Evolutionary conservation across 35 echinoderm and acorn worm species (phyloP).

Genomic region (Patiria miniata): DNA sequence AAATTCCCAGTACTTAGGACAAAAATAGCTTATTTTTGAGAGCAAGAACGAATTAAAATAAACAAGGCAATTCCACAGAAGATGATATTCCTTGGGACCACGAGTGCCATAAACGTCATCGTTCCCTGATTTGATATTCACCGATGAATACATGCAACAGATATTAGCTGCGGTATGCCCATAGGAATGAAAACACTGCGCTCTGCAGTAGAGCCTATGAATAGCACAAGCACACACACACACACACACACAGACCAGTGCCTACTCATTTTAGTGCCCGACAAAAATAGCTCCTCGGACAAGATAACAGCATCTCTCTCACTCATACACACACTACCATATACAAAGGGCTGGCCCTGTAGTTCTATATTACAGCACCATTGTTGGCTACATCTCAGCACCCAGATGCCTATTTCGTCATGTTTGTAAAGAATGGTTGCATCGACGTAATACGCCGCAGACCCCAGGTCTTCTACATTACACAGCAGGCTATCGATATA

Average conservation of each 20-base stretch:
- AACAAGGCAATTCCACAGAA: background rate
- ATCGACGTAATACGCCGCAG: background rate
- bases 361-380: background rate
- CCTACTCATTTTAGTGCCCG: constrained; percentile 5
- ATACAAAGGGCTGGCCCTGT: background rate
- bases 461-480: constrained; percentile 15
- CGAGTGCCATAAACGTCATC: constrained; percentile 4
- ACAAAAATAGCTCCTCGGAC: background rate
- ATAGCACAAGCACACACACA: too few species aligned
- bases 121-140: constrained; percentile 14
- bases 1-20: background rate
- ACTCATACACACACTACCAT: background rate
- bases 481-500: constrained; percentile 10
- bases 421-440: background rate
- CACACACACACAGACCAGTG: background rate
- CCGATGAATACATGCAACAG: background rate
- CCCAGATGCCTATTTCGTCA: constrained; percentile 21
- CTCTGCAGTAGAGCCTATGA: background rate
- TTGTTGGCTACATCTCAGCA: background rate
- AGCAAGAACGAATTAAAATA: background rate
- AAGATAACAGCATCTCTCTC: background rate
- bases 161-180: constrained; percentile 14
- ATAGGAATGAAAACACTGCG: background rate
- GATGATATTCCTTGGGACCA: background rate
- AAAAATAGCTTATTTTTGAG: constrained; percentile 9